Evolutionary conservation across 2,797 vertebrate genomes (phyloP).

Genomic region (Dipus sagitta): DNA sequence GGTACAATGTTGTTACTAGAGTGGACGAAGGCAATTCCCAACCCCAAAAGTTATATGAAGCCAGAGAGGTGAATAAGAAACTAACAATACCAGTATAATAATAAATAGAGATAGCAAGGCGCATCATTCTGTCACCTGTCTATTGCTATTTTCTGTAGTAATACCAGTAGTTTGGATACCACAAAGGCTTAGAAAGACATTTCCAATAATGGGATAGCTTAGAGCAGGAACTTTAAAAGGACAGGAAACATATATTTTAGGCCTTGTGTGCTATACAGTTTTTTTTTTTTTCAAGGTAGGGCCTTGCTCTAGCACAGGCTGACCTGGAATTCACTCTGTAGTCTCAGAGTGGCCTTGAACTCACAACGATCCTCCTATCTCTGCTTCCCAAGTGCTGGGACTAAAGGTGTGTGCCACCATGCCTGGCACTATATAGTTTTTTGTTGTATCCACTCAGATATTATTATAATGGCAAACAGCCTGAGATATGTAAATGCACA

Average conservation of each 20-base stretch:
- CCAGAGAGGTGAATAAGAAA: not conserved
- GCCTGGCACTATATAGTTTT: no score
- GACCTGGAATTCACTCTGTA: no score
- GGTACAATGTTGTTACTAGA: not conserved
- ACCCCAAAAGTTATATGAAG: not conserved
- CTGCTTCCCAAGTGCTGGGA: no score
- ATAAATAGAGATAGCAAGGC: no score
- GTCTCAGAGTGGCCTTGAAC: no score
- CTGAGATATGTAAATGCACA: not conserved
- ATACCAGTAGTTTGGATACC: not conserved
- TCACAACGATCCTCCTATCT: no score
- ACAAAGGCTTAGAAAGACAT: constrained; percentile 38
- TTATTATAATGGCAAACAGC: not conserved
- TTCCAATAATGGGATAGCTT: constrained; percentile 27
- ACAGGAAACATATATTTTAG: not conserved
- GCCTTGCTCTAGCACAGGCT: no score
- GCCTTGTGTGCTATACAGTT: not conserved
- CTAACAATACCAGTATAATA: not conserved
- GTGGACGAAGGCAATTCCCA: not conserved
- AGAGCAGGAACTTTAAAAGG: not conserved
- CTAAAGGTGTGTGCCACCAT: no score
- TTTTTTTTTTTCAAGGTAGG: not conserved
- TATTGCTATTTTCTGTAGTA: constrained; percentile 9
- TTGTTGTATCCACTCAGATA: constrained; percentile 11
- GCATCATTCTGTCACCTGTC: not conserved